These are phyloP conservation scores for Apamea monoglypha DNA, from an alignment of 2,888 invertebrate species.

Conservation along the genomic window DNA sequence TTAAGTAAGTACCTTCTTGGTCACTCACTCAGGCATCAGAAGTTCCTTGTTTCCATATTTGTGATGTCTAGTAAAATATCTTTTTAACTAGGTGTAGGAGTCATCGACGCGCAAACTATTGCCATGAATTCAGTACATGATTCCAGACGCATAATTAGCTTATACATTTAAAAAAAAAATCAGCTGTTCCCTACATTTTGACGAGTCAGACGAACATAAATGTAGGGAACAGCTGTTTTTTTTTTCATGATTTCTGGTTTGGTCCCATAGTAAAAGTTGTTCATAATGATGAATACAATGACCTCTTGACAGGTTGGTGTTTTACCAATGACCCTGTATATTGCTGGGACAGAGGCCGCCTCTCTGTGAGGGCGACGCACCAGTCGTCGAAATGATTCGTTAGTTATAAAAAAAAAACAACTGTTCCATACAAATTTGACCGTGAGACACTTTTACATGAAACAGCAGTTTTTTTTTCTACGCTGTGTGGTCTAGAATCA, in stretches of 20 bases:
- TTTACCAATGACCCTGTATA: too few relatives aligned
- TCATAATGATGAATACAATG: too few relatives aligned
- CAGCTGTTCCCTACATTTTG: too few relatives aligned
- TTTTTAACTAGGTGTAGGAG: too few relatives aligned
- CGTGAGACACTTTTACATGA: not conserved
- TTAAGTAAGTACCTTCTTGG: not conserved
- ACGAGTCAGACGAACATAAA: too few relatives aligned
- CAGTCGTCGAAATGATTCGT: not conserved
- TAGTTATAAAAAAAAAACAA: not conserved
- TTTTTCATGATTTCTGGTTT: too few relatives aligned
- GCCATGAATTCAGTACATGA: not conserved
- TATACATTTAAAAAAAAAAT: too few relatives aligned
- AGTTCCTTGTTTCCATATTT: not conserved
- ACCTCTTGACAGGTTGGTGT: too few relatives aligned
- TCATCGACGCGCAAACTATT: not conserved
- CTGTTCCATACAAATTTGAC: not conserved
- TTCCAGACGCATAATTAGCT: not conserved
- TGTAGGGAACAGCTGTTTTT: too few relatives aligned
- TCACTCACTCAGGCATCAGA: not conserved
- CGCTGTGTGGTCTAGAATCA: not conserved
- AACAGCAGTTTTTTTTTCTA: not conserved
- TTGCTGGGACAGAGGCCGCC: not conserved
- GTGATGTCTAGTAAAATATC: too few relatives aligned
- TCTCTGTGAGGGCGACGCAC: not conserved
- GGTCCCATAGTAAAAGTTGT: too few relatives aligned